Evolutionary conservation across 2,797 vertebrate species (phyloP), one percentile per base, ranked within the genome.

Genomic region (Oryzias sinensis): DNA sequence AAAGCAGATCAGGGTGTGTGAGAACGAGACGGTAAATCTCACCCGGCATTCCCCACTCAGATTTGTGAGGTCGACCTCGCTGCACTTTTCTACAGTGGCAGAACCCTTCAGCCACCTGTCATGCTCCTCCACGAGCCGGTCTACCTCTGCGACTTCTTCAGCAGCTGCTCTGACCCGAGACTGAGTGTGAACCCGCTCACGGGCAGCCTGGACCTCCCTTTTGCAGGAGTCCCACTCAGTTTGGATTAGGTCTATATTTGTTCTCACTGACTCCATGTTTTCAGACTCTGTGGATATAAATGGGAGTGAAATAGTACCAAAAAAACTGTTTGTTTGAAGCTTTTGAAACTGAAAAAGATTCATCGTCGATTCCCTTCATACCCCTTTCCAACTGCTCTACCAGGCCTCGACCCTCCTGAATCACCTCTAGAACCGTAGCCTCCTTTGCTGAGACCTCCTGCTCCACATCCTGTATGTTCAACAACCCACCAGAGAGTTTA

Each of bases 301-400:
- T 41, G 62, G 14, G 59, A 18, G 52, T 9, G 3, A 6, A 47
- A 57, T 5, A 1, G 41, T 5, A 63, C 17, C 9, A 15, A 37
- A 22, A 33, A 25, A 52, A 49, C 41, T 14, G 11, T 20, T 18
- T 22, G 20, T 22, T 33, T 44, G 17, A 43, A 1, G 4, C 16
- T 43, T 15, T 43, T 43, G 16, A 43, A 15, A 43, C 13, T 43
- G 14, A 14, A 43, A 43, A 43, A 15, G 5, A 15, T 43, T 43
- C 6, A 43, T 43, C 3, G 17, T 43, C 43, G 8, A 14, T 61
- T 7, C 46, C 22, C 2, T 50, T 58, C 50, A 43, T 90, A 97
- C 95, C 95, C 90, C 90, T 94, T 83, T 89, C 92, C 81, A 94
- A 86, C 73, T 93, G 91, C 37, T 94, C 92, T 83, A 93, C 74